Evolutionary conservation across 2,113 vertebrate genomes (phyloP), one percentile per base, ranked within the genome.

Genomic region (Hippopotamus amphibius): DNA sequence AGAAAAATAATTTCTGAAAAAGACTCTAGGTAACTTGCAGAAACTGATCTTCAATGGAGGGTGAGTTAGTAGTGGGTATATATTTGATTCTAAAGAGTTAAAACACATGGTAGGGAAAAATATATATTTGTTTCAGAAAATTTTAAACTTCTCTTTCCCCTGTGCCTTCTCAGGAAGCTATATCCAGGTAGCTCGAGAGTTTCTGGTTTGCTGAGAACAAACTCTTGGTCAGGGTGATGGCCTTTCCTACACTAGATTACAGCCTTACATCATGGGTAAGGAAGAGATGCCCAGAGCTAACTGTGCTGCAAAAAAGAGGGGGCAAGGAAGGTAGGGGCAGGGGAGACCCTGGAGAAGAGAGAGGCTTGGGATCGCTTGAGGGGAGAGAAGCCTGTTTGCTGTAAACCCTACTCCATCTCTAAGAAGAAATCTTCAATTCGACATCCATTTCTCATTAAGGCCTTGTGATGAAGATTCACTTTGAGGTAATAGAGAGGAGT

Each of bases 1-100:
- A 71, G 66, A 87, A 89, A 82, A 87, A 59, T 63, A 59, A 93
- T 24, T 83, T 88, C 48, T 83, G 88, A 16, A 95, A 82, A 96
- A 43, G 28, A 37, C 41, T 15, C 48, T 59, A 41, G 41, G 37
- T 80, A 76, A 82, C 22, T 83, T 77, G 86, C 37, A 87, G 41
- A 55, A 93, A 76, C n/a, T 28, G 28, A 61, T 21, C 69, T 93
- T 76, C 48, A 87, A 22, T 72, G 87, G n/a, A 90, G 43, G 81
- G 8, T 87, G 72, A 77, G 19, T 87, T 61, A 74, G 41, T 74
- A 79, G 11, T 48, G 33, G 28, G 2, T 59, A 43, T 86, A 37
- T 80, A 63, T 93, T 90, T 82, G 46, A 55, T 55, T 93, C 74
- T 83, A 57, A n/a, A 88, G 55, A 88, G 85, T 88, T 88, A 80